Evolutionary conservation across 1,140 invertebrate genomes (phyloP), one percentile per base, ranked within the genome.

Genomic region (Micrasema longulum): DNA sequence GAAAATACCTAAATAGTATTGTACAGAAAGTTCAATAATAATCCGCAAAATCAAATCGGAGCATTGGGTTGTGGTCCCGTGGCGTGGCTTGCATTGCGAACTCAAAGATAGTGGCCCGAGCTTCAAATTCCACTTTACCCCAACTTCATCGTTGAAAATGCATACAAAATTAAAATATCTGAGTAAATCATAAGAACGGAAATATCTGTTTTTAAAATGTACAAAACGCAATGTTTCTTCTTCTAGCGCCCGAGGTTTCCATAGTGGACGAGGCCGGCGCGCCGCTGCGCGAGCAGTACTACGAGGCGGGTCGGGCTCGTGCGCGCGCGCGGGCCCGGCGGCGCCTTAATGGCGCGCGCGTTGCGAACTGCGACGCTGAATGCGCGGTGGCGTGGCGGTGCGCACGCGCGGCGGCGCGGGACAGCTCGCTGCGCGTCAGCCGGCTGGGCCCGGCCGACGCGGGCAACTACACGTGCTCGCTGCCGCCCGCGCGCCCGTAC

Each of bases 401-500:
- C 2, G 22, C 50, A 16, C 36, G 45, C 9, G 18, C 52, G 3
- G 67, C 67, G 1, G 55, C 43, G 47, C 91, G 91, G 26, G 90
- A 92, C 77, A 93, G 91, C 63, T 89, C 91, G 26, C 85, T 94
- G 35, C 87, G 90, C n/a, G 89, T 94, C 77, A 89, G 91, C 48
- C 89, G 90, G 76, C 91, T 93, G 48, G 89, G 90, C 77, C 90
- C 90, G 78, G 84, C 86, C 57, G 92, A 94, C 81, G 91, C 90
- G 18, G 93, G 92, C 7, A 93, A 93, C 79, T 93, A 93, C 83
- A 92, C 91, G 3, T 93, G 92, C 78, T 87, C 89, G 26, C 91
- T 93, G 68, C 85, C 86, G 38, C 90, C 90, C 35, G 88, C 90
- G 68, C 79, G 78, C 68, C 36, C 74, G 11, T 89, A 91, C 62